These are phyloP conservation scores for Corticium candelabrum DNA, from an alignment of 37 sponge, comb jelly and placozoan species.

Conservation along the genomic window DNA sequence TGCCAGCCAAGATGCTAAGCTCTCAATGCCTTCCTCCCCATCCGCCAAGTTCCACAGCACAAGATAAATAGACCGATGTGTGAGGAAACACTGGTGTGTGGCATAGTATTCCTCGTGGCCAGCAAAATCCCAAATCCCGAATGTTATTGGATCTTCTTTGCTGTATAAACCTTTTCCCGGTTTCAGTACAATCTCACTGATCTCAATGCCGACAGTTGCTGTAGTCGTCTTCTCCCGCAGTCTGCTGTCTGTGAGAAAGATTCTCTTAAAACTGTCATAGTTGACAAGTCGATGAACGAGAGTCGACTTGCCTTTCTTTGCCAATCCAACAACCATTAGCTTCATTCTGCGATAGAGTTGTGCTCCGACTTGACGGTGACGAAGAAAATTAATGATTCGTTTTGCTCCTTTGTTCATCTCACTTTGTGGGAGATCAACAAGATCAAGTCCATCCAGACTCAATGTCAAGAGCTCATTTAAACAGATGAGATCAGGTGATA, in stretches of 20 bases:
- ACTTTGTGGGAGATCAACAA: not conserved
- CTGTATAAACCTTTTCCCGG: not conserved
- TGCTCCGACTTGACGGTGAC: constrained; percentile 14
- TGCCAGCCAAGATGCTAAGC: constrained; percentile 62
- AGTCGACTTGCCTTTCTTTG: constrained; percentile 67
- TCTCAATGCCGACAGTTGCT: constrained; percentile 68
- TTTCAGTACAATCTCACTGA: constrained; percentile 73
- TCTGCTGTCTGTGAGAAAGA: too few species aligned
- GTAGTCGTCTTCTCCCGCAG: not conserved
- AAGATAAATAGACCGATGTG: constrained; percentile 58
- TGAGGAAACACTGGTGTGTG: constrained; percentile 83
- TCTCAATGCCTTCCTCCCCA: constrained; percentile 46
- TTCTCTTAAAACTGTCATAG: constrained; percentile 34
- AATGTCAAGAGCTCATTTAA: not conserved
- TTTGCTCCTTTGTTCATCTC: not conserved
- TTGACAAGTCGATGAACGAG: constrained; percentile 48
- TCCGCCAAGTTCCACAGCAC: constrained; percentile 59
- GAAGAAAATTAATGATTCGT: not conserved
- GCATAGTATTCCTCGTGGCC: constrained; percentile 91
- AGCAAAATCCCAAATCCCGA: constrained; percentile 90
- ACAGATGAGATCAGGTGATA: not conserved
- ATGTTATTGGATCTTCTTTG: constrained; percentile 41
- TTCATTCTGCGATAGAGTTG: constrained; percentile 83
- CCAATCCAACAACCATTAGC: constrained; percentile 76
- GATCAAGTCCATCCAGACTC: not conserved